These are phyloP conservation scores for Sceliomorpha sp. DNA, from an alignment of 2,888 invertebrate genomes.

Conservation along the genomic window DNA sequence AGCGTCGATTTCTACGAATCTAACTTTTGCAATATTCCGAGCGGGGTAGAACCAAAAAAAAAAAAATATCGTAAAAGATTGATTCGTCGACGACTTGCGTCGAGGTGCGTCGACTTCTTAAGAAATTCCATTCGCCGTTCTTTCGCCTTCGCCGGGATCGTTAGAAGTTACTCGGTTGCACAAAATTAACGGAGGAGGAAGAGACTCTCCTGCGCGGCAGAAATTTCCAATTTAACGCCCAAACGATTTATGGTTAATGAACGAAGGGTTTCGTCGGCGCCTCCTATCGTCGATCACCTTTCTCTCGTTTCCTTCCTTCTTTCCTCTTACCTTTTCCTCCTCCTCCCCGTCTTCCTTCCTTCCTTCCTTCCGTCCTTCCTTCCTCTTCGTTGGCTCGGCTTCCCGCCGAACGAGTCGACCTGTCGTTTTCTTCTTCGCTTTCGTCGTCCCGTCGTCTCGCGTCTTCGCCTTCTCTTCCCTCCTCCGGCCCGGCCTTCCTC, in stretches of 20 bases:
- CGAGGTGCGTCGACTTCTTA: too few relatives aligned
- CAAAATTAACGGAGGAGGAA: background rate
- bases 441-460: too few relatives aligned
- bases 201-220: background rate
- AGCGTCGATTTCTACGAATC: too few relatives aligned
- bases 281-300: constrained; percentile 1
- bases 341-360: constrained; percentile 12
- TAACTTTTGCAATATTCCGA: too few relatives aligned
- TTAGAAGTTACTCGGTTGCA: background rate
- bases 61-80: too few relatives aligned
- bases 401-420: too few relatives aligned
- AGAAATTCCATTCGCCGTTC: too few relatives aligned
- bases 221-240: constrained; percentile 41
- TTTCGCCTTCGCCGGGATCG: background rate
- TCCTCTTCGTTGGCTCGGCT: constrained; percentile 31
- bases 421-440: too few relatives aligned
- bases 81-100: too few relatives aligned
- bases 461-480: too few relatives aligned
- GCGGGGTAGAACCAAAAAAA: too few relatives aligned
- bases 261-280: constrained; percentile 19
- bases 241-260: constrained; percentile 36
- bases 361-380: constrained; percentile 17
- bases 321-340: constrained; percentile 27
- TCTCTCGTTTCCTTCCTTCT: constrained; percentile 5
- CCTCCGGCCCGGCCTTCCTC: too few relatives aligned